Percentiles rank a stretch among this genome's conserved stretches.
phyloP scores from a whole-genome alignment of 2,113 vertebrate genomes.

The Mirounga angustirostris region DNA sequence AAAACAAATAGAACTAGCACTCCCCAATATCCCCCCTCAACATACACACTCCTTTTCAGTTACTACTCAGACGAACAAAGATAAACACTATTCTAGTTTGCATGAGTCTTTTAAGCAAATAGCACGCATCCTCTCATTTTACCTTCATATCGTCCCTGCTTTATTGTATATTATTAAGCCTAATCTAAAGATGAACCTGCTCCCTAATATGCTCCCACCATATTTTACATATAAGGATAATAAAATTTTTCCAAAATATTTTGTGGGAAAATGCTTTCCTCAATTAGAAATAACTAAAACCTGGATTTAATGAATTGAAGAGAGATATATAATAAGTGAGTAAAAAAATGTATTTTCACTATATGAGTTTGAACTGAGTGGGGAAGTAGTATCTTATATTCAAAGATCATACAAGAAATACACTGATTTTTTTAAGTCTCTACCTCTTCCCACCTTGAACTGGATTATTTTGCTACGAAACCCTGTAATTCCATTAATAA shows the following conservation, averaged over 20 bases:
- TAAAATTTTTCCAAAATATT: neutral
- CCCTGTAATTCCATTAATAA: neutral
- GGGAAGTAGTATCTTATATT: neutral
- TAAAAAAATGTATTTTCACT: neutral
- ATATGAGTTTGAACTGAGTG: neutral
- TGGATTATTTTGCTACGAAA: slow-evolving; percentile 29
- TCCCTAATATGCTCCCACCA: neutral
- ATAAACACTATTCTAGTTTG: neutral
- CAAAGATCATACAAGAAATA: neutral
- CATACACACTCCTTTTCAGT: neutral
- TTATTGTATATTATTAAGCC: neutral
- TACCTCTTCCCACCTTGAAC: neutral
- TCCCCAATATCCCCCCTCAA: too few relatives aligned
- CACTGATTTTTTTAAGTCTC: neutral
- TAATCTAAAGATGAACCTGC: neutral
- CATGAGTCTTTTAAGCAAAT: neutral
- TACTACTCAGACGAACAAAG: neutral
- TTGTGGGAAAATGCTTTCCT: neutral
- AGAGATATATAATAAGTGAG: neutral
- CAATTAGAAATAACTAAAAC: neutral
- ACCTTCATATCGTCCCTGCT: neutral
- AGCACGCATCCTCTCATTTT: neutral
- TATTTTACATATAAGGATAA: neutral
- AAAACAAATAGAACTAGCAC: neutral
- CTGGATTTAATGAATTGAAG: slow-evolving; percentile 6